Evolutionary conservation across 2,797 vertebrate genomes (phyloP), one percentile per base, ranked within the genome.

Genomic region (Aeoliscus strigatus): DNA sequence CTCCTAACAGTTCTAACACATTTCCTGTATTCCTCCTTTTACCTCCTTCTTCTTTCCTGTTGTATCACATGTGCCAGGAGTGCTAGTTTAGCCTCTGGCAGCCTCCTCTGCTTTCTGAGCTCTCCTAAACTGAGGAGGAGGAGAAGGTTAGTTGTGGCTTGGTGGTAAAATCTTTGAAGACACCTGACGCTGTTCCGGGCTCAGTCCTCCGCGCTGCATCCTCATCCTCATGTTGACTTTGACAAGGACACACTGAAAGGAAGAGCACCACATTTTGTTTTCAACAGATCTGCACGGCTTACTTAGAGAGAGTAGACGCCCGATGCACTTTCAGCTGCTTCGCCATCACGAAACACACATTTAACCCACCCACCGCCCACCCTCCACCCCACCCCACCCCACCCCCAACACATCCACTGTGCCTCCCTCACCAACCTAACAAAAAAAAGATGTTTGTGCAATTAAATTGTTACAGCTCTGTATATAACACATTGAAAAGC

Each of bases 71-170:
- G 13, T 71, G n/a, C 77, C 81, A 90, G 87, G 84, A 89, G 86
- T 62, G 65, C 74, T 87, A 89, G 85, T 68, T 85, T 90, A 88
- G 84, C 83, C 42, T 88, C 87, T 64, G 84, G 86, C 47, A 78
- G 77, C 61, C 83, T 89, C 61, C 70, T 83, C 82, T 82, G 71
- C 81, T 87, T 85, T 85, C 73, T 87, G 77, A 84, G 69, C 73
- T 86, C 88, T 84, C 80, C 87, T 81, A 87, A 82, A 79, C 70
- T 70, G 72, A 84, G 81, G 81, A 80, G 81, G 80, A 80, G 79
- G 63, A 82, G 84, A 81, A 88, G 87, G 88, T 90, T 75, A 83
- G 87, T 90, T 71, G 44, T 40, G 54, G 58, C 58, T 34, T 54
- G 28, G 35, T 16, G 16, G 48, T 44, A 30, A 25, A 50, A 46